phyloP scores from a whole-genome alignment of 2,113 vertebrate species.

The Sinocyclocheilus maitianheensis region DNA sequence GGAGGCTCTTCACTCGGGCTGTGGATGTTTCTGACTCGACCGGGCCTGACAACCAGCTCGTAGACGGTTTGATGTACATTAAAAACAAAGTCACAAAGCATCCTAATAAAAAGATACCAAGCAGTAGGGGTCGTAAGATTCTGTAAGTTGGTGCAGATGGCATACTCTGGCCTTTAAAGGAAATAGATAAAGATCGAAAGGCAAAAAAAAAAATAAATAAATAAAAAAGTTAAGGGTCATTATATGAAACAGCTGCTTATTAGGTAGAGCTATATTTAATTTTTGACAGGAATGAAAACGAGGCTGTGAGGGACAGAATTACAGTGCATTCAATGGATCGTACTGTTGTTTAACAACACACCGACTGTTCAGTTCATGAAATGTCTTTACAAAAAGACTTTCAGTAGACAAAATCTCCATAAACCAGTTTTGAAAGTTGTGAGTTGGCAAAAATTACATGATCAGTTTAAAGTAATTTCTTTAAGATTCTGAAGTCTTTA shows the following conservation, averaged over 20 bases:
- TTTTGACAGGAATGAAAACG: background rate
- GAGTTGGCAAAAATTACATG: background rate
- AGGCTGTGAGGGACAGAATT: too few relatives aligned
- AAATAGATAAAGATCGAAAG: background rate
- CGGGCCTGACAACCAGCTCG: constrained; percentile 88
- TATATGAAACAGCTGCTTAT: background rate
- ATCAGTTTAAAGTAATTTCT: background rate
- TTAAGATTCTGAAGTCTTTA: background rate
- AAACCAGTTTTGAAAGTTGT: background rate
- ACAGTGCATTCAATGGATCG: background rate
- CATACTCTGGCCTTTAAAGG: constrained; percentile 89
- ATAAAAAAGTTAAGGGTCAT: background rate
- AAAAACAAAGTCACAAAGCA: constrained; percentile 94
- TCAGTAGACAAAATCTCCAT: background rate
- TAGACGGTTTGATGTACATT: constrained; percentile 95
- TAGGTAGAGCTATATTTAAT: background rate
- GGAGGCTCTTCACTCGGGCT: constrained; percentile 87
- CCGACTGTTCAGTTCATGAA: background rate
- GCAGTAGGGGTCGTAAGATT: constrained; percentile 92
- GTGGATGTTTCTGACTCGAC: constrained; percentile 89
- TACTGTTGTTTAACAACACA: background rate
- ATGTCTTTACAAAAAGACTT: background rate
- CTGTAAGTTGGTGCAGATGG: constrained; percentile 90
- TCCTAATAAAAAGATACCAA: constrained; percentile 86
- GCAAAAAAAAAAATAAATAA: background rate